Evolutionary conservation across 1,140 invertebrate genomes (phyloP).

Genomic region (Drosophila nebulosa): DNA sequence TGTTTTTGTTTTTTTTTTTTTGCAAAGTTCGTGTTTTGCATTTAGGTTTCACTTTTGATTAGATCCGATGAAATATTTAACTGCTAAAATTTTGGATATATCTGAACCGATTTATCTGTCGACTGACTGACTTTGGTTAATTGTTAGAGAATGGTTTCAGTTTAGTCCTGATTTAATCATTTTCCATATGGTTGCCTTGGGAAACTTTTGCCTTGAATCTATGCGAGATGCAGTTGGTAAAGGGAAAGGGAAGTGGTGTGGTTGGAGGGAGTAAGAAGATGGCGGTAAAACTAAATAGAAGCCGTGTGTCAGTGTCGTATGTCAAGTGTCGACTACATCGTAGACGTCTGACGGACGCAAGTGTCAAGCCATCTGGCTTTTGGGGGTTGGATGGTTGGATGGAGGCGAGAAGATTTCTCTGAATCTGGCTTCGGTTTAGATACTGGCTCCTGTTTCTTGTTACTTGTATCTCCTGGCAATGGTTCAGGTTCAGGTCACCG

Average conservation of each 20-base stretch:
- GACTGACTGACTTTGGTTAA: too few relatives aligned
- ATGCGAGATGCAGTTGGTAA: too few relatives aligned
- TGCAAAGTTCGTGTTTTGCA: too few relatives aligned
- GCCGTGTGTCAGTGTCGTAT: conserved; percentile 52
- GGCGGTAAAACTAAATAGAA: background rate
- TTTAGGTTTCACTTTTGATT: too few relatives aligned
- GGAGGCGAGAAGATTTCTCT: background rate
- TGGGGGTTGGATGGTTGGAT: background rate
- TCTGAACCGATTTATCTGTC: too few relatives aligned
- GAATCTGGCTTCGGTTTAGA: conserved; percentile 8
- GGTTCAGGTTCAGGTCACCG: conserved; percentile 61
- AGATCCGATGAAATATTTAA: too few relatives aligned
- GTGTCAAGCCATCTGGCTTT: conserved; percentile 57
- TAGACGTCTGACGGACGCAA: conserved; percentile 53
- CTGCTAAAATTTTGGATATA: too few relatives aligned
- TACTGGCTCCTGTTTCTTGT: conserved; percentile 1
- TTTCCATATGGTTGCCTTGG: background rate
- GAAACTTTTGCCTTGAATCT: background rate
- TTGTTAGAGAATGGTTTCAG: background rate
- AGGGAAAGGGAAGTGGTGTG: background rate
- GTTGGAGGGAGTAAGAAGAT: background rate
- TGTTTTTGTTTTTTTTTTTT: too few relatives aligned
- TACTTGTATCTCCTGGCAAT: conserved; percentile 16
- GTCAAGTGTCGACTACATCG: conserved; percentile 55
- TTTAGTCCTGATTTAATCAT: background rate